A percentile compares a stretch with the other conserved stretches of the same genome.
These are phyloP conservation scores for Zootermopsis nevadensis DNA, from an alignment of 2,888 invertebrate genomes.

Conservation along the genomic window DNA sequence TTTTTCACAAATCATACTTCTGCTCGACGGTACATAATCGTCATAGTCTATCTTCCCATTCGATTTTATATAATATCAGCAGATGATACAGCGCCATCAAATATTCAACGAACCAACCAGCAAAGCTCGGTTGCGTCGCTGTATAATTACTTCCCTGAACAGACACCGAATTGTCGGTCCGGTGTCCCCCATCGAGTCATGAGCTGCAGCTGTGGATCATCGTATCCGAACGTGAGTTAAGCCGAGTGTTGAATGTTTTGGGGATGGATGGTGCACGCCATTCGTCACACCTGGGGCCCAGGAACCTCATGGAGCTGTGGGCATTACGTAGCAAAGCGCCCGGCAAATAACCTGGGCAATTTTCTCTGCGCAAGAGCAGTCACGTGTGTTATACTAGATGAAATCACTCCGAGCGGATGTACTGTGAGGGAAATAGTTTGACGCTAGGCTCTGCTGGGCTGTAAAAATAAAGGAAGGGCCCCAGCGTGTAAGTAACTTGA, in stretches of 20 bases:
- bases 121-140: no score
- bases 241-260: slow-evolving; percentile 9
- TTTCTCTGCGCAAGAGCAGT: slow-evolving; percentile 30
- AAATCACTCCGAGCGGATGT: neutral
- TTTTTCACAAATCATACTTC: no score
- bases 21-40: no score
- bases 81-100: no score
- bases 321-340: slow-evolving; percentile 19
- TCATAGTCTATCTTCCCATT: no score
- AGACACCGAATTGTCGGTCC: no score
- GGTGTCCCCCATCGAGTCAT: neutral
- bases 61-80: no score
- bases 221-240: slow-evolving; percentile 3
- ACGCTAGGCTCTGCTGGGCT: slow-evolving; percentile 13
- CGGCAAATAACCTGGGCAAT: slow-evolving; percentile 26
- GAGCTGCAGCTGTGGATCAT: neutral
- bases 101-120: no score
- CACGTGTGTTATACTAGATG: slow-evolving; percentile 27
- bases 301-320: neutral
- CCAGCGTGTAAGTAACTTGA: slow-evolving; percentile 18
- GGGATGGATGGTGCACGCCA: slow-evolving; percentile 14
- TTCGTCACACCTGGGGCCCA: slow-evolving; percentile 29
- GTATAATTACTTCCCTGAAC: no score
- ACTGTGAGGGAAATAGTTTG: neutral
- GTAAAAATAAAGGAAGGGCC: slow-evolving; percentile 21